Percentiles rank a stretch among this genome's conserved stretches.
Evolutionary conservation across 2,797 vertebrate species (phyloP).

Genomic region (Parotocinclus haroldoi): DNA sequence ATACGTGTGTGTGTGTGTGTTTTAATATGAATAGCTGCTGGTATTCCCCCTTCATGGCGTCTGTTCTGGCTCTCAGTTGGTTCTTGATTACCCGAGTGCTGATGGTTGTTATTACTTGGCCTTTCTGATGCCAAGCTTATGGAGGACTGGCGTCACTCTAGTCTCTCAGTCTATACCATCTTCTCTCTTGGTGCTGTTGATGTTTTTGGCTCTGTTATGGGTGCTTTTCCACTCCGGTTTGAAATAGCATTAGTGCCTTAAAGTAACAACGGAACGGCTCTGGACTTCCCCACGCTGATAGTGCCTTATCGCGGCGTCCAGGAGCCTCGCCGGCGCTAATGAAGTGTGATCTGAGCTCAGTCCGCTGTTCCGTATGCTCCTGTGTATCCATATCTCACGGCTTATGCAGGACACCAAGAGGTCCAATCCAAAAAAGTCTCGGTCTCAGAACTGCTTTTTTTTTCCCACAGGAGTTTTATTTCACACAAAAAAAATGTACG

Average conservation of each 20-base stretch:
- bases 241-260: conserved; percentile 39
- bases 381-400: conserved; percentile 43
- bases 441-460: no score
- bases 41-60: conserved; percentile 26
- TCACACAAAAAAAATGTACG: no score
- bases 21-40: conserved; percentile 5
- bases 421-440: no score
- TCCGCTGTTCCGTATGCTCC: conserved; percentile 49
- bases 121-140: conserved; percentile 31
- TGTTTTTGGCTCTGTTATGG: conserved; percentile 46
- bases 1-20: not conserved
- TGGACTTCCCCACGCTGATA: conserved; percentile 55
- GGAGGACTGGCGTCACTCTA: conserved; percentile 3
- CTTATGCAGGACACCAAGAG: conserved; percentile 24
- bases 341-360: conserved; percentile 49
- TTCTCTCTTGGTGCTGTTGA: conserved; percentile 19
- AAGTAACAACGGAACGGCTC: conserved; percentile 50
- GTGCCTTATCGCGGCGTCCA: conserved; percentile 45
- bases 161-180: conserved; percentile 2
- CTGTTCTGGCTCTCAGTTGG: conserved; percentile 27
- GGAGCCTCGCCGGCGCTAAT: conserved; percentile 44
- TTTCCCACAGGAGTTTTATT: no score
- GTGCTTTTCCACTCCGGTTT: conserved; percentile 52
- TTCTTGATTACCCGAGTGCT: conserved; percentile 46
- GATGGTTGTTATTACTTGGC: conserved; percentile 37